Evolutionary conservation across 2,797 vertebrate species (phyloP).

Genomic region (Enteromius viviparus): DNA sequence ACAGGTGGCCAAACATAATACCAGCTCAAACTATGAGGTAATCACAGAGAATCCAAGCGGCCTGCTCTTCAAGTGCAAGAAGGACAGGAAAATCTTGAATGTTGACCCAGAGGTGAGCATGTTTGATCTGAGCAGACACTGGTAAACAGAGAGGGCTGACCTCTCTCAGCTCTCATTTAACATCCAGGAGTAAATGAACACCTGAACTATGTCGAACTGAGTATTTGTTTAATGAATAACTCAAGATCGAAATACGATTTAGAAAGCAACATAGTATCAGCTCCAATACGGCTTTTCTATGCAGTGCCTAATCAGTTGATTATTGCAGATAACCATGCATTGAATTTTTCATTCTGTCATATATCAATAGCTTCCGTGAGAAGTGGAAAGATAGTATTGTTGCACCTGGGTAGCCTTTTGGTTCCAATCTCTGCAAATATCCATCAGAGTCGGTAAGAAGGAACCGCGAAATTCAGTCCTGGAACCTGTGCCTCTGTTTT

Average conservation of each 20-base stretch:
- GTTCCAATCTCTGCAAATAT: constrained; percentile 57
- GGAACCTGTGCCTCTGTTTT: constrained; percentile 55
- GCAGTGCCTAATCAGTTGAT: background rate
- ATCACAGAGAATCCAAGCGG: constrained; percentile 79
- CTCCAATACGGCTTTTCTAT: background rate
- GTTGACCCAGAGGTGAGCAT: constrained; percentile 84
- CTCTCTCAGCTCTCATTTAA: constrained; percentile 36
- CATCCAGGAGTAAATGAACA: constrained; percentile 47
- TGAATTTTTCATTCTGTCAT: background rate
- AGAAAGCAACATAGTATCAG: background rate
- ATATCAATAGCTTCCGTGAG: constrained; percentile 26
- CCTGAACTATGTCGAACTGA: background rate
- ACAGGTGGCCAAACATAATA: constrained; percentile 76
- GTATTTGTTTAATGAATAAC: constrained; percentile 12
- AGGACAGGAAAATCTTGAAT: constrained; percentile 81
- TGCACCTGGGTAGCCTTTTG: constrained; percentile 61
- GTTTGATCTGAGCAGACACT: background rate
- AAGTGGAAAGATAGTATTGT: constrained; percentile 34
- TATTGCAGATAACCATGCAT: background rate
- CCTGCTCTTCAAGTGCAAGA: constrained; percentile 86
- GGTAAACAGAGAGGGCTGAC: constrained; percentile 9
- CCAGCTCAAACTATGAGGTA: constrained; percentile 85
- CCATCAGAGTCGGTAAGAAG: constrained; percentile 55
- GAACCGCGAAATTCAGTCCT: constrained; percentile 47
- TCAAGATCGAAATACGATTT: constrained; percentile 1